Evolutionary conservation across 2,113 vertebrate species (phyloP), one percentile per base, ranked within the genome.

Genomic region (Eublepharis macularius): DNA sequence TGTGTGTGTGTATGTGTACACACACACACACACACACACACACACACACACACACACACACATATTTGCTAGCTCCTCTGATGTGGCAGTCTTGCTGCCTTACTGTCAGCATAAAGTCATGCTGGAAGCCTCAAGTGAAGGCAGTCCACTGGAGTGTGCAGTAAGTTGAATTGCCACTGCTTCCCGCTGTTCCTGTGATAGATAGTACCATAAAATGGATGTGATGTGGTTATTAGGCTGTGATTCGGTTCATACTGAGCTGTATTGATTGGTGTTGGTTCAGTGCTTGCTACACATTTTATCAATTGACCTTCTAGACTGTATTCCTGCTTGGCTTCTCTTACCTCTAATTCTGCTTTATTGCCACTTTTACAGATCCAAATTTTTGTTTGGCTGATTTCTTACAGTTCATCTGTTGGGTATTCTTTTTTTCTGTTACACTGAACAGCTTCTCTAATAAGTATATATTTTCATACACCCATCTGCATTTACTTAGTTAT

Each of bases 291-390:
- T 93, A 74, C 3, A 1, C 94, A 87, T 95, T 95, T 94, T 93
- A 91, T 94, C 95, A 95, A 88, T 90, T 95, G 95, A 94, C 94
- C 93, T 96, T 95, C 91, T 57, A 90, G 93, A 92, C 72, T 91
- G 81, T 84, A 86, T 94, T 92, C 89, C 84, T 90, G 82, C 76
- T 94, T 88, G 84, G 75, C 73, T 93, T 65, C 91, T 92, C 94
- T 94, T 86, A 74, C 86, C 85, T 92, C 63, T 92, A 91, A 92
- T 94, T 95, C 86, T 90, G 86, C 88, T 96, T 94, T 95, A 92
- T 86, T 78, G 93, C 24, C 68, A 87, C 45, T 90, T 95, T 87
- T 51, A 72, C 90, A 86, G 84, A 41, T 94, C 80, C 88, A 94
- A 83, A 91, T 94, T 94, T 94, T 91, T 82, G 86, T 80, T 34